A percentile compares a stretch with the other conserved stretches of the same genome.
Evolutionary conservation across 2,888 invertebrate species (phyloP).

Genomic region (Octonoba sinensis): DNA sequence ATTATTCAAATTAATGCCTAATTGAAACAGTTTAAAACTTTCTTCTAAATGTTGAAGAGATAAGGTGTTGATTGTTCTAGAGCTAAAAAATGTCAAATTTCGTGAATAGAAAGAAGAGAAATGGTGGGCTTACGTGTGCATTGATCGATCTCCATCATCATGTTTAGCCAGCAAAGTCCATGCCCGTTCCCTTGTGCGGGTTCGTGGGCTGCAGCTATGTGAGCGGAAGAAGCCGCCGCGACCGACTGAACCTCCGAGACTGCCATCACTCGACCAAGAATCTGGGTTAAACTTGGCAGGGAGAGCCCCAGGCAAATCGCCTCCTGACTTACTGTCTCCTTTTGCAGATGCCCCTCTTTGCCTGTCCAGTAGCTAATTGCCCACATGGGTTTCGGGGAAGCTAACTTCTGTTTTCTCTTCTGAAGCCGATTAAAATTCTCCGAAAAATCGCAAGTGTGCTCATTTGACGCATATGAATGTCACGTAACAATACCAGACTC

Average conservation of each 20-base stretch:
- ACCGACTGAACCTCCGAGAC: slow-evolving; percentile 54
- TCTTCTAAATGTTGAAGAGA: too few relatives aligned
- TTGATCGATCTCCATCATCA: slow-evolving; percentile 32
- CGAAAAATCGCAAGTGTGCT: too few relatives aligned
- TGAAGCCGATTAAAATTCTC: too few relatives aligned
- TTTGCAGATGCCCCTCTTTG: neutral
- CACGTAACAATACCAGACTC: too few relatives aligned
- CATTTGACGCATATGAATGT: too few relatives aligned
- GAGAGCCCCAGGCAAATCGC: slow-evolving; percentile 39
- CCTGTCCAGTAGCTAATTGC: neutral
- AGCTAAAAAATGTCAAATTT: too few relatives aligned
- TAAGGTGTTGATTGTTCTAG: too few relatives aligned
- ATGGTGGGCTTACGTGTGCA: slow-evolving; percentile 34
- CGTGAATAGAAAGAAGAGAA: too few relatives aligned
- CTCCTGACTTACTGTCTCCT: slow-evolving; percentile 38
- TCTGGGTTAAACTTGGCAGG: slow-evolving; percentile 48
- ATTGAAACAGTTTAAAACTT: too few relatives aligned
- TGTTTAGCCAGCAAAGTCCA: slow-evolving; percentile 22
- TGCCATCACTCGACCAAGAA: slow-evolving; percentile 43
- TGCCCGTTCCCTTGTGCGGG: slow-evolving; percentile 8
- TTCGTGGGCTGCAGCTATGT: too few relatives aligned
- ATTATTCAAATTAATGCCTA: too few relatives aligned
- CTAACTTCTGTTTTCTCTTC: neutral
- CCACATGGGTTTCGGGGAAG: slow-evolving; percentile 5
- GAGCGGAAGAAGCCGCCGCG: slow-evolving; percentile 27